phyloP scores from a whole-genome alignment of 1,140 invertebrate genomes.

The Drosophila punjabiensis region DNA sequence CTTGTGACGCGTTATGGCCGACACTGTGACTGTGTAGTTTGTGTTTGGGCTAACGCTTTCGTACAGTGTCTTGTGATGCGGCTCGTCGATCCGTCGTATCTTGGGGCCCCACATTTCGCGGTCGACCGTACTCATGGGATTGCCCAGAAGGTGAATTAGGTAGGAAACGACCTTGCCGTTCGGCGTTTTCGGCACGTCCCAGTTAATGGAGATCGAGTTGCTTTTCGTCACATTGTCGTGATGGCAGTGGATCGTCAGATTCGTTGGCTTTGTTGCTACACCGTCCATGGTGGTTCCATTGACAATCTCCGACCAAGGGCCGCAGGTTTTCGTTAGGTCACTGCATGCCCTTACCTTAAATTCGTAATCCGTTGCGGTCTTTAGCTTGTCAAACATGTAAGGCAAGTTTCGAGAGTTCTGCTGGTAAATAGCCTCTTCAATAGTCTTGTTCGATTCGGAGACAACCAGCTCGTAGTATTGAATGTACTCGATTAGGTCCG shows the following conservation, averaged over 20 bases:
- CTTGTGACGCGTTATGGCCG: constrained; percentile 90
- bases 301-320: constrained; percentile 90
- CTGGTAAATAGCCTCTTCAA: constrained; percentile 88
- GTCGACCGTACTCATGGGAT: constrained; percentile 86
- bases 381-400: constrained; percentile 92
- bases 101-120: constrained; percentile 87
- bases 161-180: constrained; percentile 90
- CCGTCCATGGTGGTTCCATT: constrained; percentile 93
- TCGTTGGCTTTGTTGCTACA: constrained; percentile 87
- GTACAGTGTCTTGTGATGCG: constrained; percentile 69
- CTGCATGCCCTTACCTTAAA: constrained; percentile 92
- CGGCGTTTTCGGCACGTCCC: constrained; percentile 89
- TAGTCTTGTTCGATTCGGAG: constrained; percentile 86
- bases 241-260: constrained; percentile 88
- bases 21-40: constrained; percentile 91
- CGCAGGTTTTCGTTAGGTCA: constrained; percentile 91
- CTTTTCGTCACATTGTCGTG: constrained; percentile 88
- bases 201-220: constrained; percentile 89
- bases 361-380: constrained; percentile 91
- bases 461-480: constrained; percentile 91
- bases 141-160: constrained; percentile 87
- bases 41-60: constrained; percentile 90
- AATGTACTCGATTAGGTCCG: constrained; percentile 89
- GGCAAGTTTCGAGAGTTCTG: constrained; percentile 88
- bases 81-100: constrained; percentile 87